These are phyloP conservation scores for Bombylius major DNA, from an alignment of 2,888 invertebrate species.

Conservation along the genomic window DNA sequence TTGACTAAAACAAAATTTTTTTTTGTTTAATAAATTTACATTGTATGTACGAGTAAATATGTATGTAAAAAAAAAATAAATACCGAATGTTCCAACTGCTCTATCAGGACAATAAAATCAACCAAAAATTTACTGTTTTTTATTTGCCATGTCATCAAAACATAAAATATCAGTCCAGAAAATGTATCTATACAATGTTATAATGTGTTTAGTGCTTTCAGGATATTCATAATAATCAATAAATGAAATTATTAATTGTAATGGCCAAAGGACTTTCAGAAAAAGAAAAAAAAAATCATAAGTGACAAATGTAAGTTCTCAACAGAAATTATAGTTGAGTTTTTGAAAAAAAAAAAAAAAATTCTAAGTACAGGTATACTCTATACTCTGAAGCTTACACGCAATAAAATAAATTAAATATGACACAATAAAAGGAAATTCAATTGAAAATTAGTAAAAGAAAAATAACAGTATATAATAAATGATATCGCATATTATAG, in stretches of 20 bases:
- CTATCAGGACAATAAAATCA: constrained; percentile 6
- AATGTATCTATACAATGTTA: too few relatives aligned
- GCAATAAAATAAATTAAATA: too few relatives aligned
- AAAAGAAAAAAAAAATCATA: background rate
- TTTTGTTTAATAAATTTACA: background rate
- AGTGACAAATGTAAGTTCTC: background rate
- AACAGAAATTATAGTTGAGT: background rate
- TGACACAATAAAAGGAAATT: too few relatives aligned
- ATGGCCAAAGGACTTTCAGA: background rate
- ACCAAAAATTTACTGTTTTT: background rate
- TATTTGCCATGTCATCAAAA: background rate
- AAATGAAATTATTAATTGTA: background rate
- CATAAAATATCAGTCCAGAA: too few relatives aligned
- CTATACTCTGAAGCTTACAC: too few relatives aligned
- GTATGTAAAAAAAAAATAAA: background rate
- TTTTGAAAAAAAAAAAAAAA: too few relatives aligned
- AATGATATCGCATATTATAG: too few relatives aligned
- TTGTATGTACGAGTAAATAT: background rate
- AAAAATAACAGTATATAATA: too few relatives aligned
- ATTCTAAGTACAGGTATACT: too few relatives aligned
- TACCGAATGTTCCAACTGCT: constrained; percentile 6
- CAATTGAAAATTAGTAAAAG: too few relatives aligned
- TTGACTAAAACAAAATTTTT: background rate
- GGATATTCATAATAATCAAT: background rate
- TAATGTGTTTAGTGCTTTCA: background rate